These are phyloP conservation scores for Acanthopagrus latus DNA, from an alignment of 2,797 vertebrate genomes.

Conservation along the genomic window DNA sequence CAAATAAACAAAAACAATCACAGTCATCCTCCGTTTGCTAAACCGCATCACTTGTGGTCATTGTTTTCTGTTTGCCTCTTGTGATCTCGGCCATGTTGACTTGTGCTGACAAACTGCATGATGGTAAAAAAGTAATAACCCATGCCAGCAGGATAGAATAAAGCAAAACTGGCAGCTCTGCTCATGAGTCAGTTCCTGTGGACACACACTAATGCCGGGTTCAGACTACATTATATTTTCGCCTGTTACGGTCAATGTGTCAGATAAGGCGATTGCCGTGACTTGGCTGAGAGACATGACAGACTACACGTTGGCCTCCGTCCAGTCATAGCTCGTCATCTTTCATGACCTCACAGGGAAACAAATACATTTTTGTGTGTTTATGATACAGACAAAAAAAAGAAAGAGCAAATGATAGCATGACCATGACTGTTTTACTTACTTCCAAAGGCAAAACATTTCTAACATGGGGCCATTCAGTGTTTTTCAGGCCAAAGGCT, in stretches of 20 bases:
- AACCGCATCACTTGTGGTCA: slow-evolving; percentile 48
- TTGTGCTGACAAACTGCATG: slow-evolving; percentile 43
- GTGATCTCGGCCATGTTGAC: slow-evolving; percentile 51
- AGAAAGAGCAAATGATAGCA: too few relatives aligned
- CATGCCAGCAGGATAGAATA: slow-evolving; percentile 35
- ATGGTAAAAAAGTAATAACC: slow-evolving; percentile 50
- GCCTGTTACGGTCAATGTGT: not conserved
- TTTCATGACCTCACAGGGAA: not conserved
- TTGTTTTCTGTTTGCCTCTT: slow-evolving; percentile 49
- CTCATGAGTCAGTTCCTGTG: slow-evolving; percentile 30
- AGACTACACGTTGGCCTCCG: not conserved
- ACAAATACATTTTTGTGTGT: not conserved
- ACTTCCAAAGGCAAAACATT: too few relatives aligned
- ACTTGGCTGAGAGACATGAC: not conserved
- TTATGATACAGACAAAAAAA: not conserved
- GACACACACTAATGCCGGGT: not conserved
- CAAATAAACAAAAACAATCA: slow-evolving; percentile 75
- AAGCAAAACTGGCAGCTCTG: slow-evolving; percentile 44
- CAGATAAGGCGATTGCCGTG: not conserved
- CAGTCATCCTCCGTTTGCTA: slow-evolving; percentile 20
- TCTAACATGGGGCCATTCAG: too few relatives aligned
- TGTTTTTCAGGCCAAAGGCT: too few relatives aligned
- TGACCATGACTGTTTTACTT: too few relatives aligned
- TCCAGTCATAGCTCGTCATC: not conserved
- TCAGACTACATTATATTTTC: not conserved